phyloP scores from a whole-genome alignment of 2,797 vertebrate genomes.

The Chaetodon trifasciatus region DNA sequence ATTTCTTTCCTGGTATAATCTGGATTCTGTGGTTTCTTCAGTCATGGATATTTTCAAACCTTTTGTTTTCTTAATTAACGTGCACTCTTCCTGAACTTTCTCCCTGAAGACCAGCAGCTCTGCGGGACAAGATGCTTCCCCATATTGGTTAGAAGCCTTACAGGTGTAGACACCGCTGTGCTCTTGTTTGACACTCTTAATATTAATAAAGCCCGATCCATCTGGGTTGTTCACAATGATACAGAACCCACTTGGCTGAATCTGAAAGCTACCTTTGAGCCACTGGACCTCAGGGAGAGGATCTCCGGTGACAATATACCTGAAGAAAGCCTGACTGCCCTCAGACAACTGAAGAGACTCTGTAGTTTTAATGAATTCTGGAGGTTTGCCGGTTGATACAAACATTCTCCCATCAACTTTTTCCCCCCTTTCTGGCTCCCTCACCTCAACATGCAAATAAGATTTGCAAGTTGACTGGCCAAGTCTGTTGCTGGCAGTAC shows the following conservation, averaged over 20 bases:
- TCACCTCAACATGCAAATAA: conserved; percentile 84
- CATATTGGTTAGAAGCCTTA: conserved; percentile 86
- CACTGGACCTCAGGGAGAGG: conserved; percentile 88
- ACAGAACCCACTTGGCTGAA: conserved; percentile 77
- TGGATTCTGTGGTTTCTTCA: conserved; percentile 80
- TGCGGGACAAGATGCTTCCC: conserved; percentile 85
- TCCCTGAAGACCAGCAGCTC: conserved; percentile 85
- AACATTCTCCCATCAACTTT: neutral
- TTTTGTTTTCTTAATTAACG: conserved; percentile 67
- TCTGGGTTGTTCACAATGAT: conserved; percentile 83
- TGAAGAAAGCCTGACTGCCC: conserved; percentile 85
- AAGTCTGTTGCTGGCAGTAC: conserved; percentile 86
- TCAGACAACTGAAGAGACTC: conserved; percentile 75
- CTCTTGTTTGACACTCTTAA: conserved; percentile 80
- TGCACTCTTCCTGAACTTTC: conserved; percentile 61
- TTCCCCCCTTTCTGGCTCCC: conserved; percentile 56
- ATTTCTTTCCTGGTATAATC: conserved; percentile 69
- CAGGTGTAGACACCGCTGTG: conserved; percentile 89
- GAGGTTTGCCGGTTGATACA: conserved; percentile 72
- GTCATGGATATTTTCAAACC: conserved; percentile 79
- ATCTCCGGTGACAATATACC: conserved; percentile 85
- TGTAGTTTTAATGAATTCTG: conserved; percentile 84
- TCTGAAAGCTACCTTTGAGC: conserved; percentile 84
- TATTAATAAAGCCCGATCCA: conserved; percentile 88
- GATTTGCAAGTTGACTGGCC: conserved; percentile 87